Evolutionary conservation across 37 sponge, comb jelly and placozoan genomes (phyloP).

Genomic region (Halisarca cf. caerulea): DNA sequence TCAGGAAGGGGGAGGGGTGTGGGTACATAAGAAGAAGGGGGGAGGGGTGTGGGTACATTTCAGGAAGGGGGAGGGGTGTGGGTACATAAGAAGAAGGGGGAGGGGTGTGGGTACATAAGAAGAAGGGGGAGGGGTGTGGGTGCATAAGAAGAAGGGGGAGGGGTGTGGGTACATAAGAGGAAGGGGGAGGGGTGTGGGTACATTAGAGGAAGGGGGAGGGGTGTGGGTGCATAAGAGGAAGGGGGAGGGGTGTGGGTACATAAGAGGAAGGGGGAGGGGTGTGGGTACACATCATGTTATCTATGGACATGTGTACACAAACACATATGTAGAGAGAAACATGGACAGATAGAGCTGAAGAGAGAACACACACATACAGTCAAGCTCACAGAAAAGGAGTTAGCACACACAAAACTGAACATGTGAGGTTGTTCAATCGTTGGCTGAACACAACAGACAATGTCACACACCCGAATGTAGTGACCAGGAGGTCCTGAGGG

Average conservation of each 20-base stretch:
- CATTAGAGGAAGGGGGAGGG: neutral
- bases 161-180: neutral
- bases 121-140: neutral
- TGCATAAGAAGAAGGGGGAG: neutral
- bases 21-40: neutral
- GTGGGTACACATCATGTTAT: no score
- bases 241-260: neutral
- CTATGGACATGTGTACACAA: no score
- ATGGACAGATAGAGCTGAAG: no score
- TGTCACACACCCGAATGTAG: constrained; percentile 3
- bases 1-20: neutral
- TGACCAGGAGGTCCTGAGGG: neutral
- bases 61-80: neutral
- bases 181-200: neutral
- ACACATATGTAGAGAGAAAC: no score
- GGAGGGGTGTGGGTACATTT: neutral
- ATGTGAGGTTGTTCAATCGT: no score
- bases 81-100: no score
- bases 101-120: neutral
- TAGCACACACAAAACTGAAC: no score
- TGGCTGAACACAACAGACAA: no score
- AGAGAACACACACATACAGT: no score
- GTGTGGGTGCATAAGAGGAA: neutral
- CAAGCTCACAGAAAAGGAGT: no score
- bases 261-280: neutral